Base-by-base conservation (phyloP, 2,888 invertebrate species). In the Lasioglossum pauxillum region DNA sequence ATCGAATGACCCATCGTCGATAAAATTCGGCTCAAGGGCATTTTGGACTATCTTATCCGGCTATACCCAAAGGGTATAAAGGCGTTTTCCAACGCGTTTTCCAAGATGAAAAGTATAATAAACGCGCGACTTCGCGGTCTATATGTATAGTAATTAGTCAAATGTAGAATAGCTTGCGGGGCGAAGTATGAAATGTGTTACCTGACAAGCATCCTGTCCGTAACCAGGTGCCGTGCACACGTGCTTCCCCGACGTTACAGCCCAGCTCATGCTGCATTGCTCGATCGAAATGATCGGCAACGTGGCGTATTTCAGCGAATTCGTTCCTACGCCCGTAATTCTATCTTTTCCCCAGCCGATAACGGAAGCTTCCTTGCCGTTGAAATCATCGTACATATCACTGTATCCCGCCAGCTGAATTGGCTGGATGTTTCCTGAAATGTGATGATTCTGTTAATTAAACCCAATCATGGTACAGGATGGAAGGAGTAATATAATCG, bases 321-420 rank as follows among this genome's bases (percentile, higher is more conserved):
- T 53, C 0, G 87, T 79, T n/a, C 83, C 84, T 2, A 0, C 0
- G 8, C 76, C 60, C 1, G 8, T 0, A 0, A 31, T 8, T 8
- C 46, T 31, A 14, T 91, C 89, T 44, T 77, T 85, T 10, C 92
- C 92, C 93, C 93, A 93, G 35, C 92, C 92, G 46, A 92, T 82
- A 3, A 92, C 82, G 2, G 53, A 5, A 3, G 78, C 88, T 0
- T 19, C 80, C 44, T 2, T 27, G 27, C 78, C 75, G 0, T 5
- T 44, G 19, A 89, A 90, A 2, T 14, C 72, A 5, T 75, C 8
- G 0, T 12, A 2, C 2, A 31, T 14, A 1, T 85, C 49, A 0
- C n/a, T 64, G 0, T 14, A 7, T 44, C 85, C 82, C 0, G 91
- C 82, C 0, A 92, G 60, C 16, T 57, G 75, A 64, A 93, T 87